Evolutionary conservation across 2,888 invertebrate genomes (phyloP), one percentile per base, ranked within the genome.

Genomic region (Notodonta dromedarius): DNA sequence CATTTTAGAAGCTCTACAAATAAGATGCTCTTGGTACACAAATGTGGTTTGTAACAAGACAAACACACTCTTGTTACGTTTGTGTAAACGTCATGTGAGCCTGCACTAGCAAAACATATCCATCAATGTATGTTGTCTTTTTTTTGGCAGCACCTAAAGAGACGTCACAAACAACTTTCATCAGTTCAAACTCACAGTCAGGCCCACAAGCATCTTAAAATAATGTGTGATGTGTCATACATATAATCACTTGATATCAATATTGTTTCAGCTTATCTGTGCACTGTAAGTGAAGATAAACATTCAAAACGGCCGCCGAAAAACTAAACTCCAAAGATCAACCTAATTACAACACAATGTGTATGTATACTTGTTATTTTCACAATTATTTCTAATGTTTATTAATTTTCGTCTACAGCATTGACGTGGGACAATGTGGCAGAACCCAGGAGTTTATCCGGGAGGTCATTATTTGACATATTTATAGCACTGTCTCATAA

Each of bases 291-390:
- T 82, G 86, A 76, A 71, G 77, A 75, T 67, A 73, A 24, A 58
- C 78, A 46, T 66, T 79, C 85, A 91, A 87, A 88, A 92, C 89
- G 93, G 91, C 86, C 76, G 77, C 90, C 70, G 81, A 91, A 80
- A 90, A 88, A 66, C 67, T 92, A 71, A 91, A 88, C 72, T 67
- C 85, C 44, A 85, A 89, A 77, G 87, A 87, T 44, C 88, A 91
- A 69, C 87, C 88, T 57, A 93, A 91, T 84, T 93, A 93, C 90
- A 89, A 84, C 81, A 93, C 93, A 59, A 94, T 94, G 94, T 93
- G 94, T 94, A 94, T 88, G 90, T 93, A 91, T 85, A 24, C 6
- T 16, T 63, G 76, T 71, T 69, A 62, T 63, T 69, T 73, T 58
- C 69, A 65, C 64, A 69, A 71, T 63, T 80, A 73, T 85, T 55